Conservation (phyloP, 2,113 vertebrate species). For the Caranx melampygus region DNA sequence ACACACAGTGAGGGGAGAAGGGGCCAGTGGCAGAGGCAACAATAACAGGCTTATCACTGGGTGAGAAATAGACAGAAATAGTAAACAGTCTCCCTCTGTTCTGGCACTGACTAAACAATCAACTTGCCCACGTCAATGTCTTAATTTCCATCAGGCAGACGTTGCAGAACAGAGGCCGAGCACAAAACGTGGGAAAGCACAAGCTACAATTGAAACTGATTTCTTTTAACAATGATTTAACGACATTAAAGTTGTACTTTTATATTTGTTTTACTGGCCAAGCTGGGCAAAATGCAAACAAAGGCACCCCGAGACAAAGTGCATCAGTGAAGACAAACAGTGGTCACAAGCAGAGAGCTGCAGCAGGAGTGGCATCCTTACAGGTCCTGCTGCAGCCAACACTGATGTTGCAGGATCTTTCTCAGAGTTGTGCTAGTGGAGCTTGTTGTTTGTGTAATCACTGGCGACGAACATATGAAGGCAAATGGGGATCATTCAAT, state of each 20-base stretch:
- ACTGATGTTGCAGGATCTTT: not conserved
- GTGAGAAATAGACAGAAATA: conserved; percentile 32
- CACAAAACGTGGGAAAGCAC: conserved; percentile 8
- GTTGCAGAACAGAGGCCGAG: not conserved
- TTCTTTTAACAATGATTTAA: not conserved
- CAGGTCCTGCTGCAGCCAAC: not conserved
- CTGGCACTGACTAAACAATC: conserved; percentile 25
- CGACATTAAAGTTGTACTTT: not conserved
- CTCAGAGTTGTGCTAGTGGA: not conserved
- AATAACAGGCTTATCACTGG: conserved; percentile 33
- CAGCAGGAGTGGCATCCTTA: not conserved
- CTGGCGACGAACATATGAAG: not conserved
- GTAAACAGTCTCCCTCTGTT: conserved; percentile 4
- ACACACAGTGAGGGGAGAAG: conserved; percentile 19
- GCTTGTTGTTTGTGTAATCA: not conserved
- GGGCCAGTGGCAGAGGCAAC: conserved; percentile 20
- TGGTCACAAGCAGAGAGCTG: not conserved
- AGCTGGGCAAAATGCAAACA: not conserved
- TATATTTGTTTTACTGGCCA: not conserved
- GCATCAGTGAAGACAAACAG: not conserved
- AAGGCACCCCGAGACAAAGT: not conserved
- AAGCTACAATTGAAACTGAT: not conserved
- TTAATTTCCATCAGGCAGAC: not conserved
- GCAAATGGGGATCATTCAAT: not conserved
- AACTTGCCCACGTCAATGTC: not conserved